Evolutionary conservation across 2,888 invertebrate species (phyloP).

Genomic region (Petrolisthes cinctipes): DNA sequence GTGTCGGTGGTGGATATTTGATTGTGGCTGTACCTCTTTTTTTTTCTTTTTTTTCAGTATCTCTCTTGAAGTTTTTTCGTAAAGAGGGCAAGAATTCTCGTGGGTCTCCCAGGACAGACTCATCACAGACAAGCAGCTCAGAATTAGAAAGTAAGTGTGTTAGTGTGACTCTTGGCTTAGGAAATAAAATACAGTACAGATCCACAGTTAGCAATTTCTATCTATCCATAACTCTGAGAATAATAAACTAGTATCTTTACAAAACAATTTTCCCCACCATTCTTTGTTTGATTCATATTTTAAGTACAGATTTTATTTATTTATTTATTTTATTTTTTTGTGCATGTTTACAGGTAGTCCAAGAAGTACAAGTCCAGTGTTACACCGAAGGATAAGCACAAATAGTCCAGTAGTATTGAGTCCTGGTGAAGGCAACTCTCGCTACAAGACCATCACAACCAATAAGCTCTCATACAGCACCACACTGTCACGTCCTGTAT

Average conservation of each 20-base stretch:
- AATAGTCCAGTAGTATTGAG: background rate
- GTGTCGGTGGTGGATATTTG: no score
- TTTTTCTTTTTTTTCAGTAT: constrained; percentile 16
- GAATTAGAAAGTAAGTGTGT: background rate
- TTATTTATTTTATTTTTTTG: background rate
- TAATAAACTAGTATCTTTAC: no score
- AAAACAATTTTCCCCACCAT: background rate
- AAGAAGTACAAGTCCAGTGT: background rate
- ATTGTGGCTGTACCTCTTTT: background rate
- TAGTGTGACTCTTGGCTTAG: background rate
- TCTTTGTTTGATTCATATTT: no score
- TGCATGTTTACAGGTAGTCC: background rate
- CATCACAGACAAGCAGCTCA: background rate
- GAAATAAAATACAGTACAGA: background rate
- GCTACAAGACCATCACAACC: background rate
- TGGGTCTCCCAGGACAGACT: background rate
- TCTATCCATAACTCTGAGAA: background rate
- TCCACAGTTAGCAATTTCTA: background rate
- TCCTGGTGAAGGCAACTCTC: background rate
- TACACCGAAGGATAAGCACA: background rate
- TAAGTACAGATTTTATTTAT: background rate
- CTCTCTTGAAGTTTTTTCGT: constrained; percentile 36
- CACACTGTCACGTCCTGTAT: background rate
- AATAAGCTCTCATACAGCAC: background rate
- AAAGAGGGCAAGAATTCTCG: background rate